Conservation (phyloP, 1,140 invertebrate genomes). For the Forficula auricularia region DNA sequence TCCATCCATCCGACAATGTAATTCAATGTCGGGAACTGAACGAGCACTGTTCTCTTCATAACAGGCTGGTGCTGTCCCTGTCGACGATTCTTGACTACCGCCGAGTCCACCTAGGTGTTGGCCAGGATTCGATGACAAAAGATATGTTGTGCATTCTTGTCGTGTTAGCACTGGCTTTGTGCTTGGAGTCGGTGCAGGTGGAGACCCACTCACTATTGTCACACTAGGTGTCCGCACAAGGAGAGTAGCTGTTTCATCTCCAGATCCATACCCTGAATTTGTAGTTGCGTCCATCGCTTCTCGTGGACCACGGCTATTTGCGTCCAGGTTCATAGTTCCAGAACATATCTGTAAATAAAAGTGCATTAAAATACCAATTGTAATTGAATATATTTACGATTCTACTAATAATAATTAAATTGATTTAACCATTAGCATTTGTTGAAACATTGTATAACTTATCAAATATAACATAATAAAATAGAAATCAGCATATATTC, state of each 20-base stretch:
- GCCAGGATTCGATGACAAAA: conserved; percentile 40
- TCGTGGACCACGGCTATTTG: not conserved
- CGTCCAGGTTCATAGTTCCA: not conserved
- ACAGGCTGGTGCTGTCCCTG: not conserved
- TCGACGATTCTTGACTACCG: not conserved
- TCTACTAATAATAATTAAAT: no score
- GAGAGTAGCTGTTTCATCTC: conserved; percentile 60
- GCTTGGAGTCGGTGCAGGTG: conserved; percentile 13
- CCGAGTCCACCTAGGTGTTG: not conserved
- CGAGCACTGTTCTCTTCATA: conserved; percentile 28
- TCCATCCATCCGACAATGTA: conserved; percentile 44
- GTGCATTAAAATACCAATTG: no score
- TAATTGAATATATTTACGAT: no score
- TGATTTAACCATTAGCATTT: no score
- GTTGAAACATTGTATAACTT: no score
- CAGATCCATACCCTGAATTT: conserved; percentile 46
- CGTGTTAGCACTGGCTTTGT: conserved; percentile 51
- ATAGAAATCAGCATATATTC: no score
- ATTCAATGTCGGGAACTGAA: conserved; percentile 74
- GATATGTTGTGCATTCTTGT: conserved; percentile 60
- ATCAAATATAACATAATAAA: no score
- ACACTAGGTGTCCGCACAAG: conserved; percentile 29
- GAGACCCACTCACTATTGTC: conserved; percentile 1
- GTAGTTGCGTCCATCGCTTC: conserved; percentile 26
- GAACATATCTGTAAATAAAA: no score